Evolutionary conservation across 2,797 vertebrate genomes (phyloP), one percentile per base, ranked within the genome.

Genomic region (Erithacus rubecula): DNA sequence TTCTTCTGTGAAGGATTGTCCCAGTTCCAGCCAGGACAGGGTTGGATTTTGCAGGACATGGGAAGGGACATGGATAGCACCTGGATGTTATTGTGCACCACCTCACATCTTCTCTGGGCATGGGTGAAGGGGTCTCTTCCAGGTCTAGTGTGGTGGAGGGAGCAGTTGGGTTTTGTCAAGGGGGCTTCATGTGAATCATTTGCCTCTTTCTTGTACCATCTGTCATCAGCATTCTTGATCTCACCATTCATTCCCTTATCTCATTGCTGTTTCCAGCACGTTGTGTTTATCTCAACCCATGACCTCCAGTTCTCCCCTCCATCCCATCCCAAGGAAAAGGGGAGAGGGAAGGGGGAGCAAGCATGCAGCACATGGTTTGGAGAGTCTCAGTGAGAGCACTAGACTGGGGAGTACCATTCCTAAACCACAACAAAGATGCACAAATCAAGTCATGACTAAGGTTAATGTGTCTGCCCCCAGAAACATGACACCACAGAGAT

Each of bases 121-220:
- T 22, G 11, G 32, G 10, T 1, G 1, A 62, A 68, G 55, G 32
- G 15, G 2, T 69, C 11, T 43, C 13, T 43, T 29, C 27, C 49
- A 55, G 49, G 5, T n/a, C 5, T 32, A 65, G n/a, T 0, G 0
- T 37, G 49, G 19, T 20, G 9, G 5, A 62, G 8, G 27, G 13
- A 76, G 4, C 0, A 0, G 16, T 6, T 36, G 16, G 23, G n/a
- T 17, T 58, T 69, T 43, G 9, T 36, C 0, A 0, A 16, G 32
- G 16, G 4, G 8, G 7, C 10, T 75, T 55, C 36, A 9, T 17
- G 22, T 32, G 41, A 47, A 68, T 41, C 0, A 0, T 49, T 43
- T 68, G 4, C 36, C 27, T 49, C 36, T 49, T 62, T 75, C 32
- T 29, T 41, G 26, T 23, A 16, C 30, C 14, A 6, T 67, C 36